Percentiles rank a stretch among this genome's conserved stretches.
These are phyloP conservation scores for Crepidodera aurea DNA, from an alignment of 2,888 invertebrate species.

Conservation along the genomic window DNA sequence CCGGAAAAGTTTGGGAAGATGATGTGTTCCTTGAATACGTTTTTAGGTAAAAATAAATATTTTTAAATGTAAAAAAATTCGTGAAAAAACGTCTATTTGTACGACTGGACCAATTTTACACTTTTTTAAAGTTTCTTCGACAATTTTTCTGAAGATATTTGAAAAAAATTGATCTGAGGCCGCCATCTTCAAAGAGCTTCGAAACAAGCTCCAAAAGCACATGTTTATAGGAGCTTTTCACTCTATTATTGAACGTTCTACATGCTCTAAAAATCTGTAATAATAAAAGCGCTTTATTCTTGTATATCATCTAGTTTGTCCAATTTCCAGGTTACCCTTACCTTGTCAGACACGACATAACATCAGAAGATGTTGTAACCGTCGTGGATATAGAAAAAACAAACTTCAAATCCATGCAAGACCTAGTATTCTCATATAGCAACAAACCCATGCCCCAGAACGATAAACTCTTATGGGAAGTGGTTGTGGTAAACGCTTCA, in stretches of 20 bases:
- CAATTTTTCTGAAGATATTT: too few species aligned
- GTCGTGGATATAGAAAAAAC: conserved; percentile 9
- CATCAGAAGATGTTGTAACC: conserved; percentile 9
- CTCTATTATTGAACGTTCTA: too few species aligned
- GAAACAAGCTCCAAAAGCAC: too few species aligned
- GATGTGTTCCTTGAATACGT: conserved; percentile 8
- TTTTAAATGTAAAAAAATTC: too few species aligned
- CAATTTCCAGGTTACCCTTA: conserved; percentile 21
- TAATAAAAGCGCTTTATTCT: too few species aligned
- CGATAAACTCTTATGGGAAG: conserved; percentile 8
- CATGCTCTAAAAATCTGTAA: too few species aligned
- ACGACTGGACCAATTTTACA: neutral
- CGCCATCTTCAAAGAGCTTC: too few species aligned
- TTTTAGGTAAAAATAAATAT: conserved; percentile 21
- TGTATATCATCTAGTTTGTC: too few species aligned
- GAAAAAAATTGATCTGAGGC: too few species aligned
- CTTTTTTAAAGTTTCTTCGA: too few species aligned
- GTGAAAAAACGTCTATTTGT: neutral
- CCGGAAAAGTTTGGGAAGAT: conserved; percentile 5
- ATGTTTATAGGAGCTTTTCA: too few species aligned
- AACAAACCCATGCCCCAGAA: conserved; percentile 21
- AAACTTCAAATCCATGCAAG: conserved; percentile 16
- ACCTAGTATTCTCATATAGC: conserved; percentile 14
- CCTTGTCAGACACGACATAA: conserved; percentile 6
- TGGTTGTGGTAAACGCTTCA: conserved; percentile 10